Evolutionary conservation across 1,140 invertebrate species (phyloP).

Genomic region (Trichonephila clavata): DNA sequence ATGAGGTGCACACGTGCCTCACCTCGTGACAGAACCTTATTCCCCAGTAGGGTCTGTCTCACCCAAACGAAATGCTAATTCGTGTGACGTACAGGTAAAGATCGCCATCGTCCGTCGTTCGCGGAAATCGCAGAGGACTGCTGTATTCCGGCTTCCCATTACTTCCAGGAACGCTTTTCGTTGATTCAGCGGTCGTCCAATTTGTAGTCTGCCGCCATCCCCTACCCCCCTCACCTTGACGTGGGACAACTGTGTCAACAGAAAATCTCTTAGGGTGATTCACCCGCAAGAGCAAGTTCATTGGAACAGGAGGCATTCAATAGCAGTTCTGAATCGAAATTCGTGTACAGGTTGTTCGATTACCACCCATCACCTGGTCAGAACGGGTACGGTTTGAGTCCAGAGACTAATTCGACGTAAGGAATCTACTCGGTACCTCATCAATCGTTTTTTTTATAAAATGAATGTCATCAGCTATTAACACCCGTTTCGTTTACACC

Average conservation of each 20-base stretch:
- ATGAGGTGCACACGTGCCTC: neutral
- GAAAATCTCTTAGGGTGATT: conserved; percentile 12
- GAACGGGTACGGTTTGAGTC: neutral
- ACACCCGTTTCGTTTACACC: too few relatives aligned
- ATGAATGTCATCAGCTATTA: too few relatives aligned
- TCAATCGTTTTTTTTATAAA: too few relatives aligned
- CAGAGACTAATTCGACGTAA: too few relatives aligned
- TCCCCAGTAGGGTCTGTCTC: neutral
- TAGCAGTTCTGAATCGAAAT: neutral
- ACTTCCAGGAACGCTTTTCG: conserved; percentile 32
- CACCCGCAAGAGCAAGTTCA: conserved; percentile 39
- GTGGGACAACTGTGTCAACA: conserved; percentile 25
- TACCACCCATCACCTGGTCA: neutral
- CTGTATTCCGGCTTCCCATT: conserved; percentile 14
- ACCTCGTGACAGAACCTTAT: neutral
- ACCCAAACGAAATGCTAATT: neutral
- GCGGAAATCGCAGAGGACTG: conserved; percentile 1
- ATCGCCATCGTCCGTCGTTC: neutral
- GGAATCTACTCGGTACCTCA: too few relatives aligned
- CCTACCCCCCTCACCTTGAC: conserved; percentile 11
- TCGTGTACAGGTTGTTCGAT: neutral
- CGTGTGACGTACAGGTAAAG: neutral
- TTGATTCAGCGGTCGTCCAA: conserved; percentile 29
- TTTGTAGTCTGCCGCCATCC: conserved; percentile 13
- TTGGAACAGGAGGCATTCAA: conserved; percentile 24